Conservation (phyloP, 2,797 vertebrate species). For the Prionace glauca region DNA sequence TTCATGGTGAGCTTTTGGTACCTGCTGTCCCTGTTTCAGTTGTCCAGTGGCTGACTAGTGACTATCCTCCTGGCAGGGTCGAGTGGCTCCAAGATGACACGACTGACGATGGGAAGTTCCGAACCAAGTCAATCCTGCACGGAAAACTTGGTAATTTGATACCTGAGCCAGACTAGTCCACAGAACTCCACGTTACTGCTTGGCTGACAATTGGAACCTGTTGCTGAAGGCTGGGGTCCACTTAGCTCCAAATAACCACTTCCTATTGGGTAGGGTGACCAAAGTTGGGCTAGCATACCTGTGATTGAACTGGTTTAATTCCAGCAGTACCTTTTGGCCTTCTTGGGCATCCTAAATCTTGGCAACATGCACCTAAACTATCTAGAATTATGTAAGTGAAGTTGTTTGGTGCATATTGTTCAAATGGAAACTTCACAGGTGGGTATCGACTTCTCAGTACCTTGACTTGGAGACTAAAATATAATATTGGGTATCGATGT, state of each 20-base stretch:
- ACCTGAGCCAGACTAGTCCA: background rate
- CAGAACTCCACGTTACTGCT: background rate
- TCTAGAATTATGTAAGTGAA: background rate
- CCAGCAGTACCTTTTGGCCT: background rate
- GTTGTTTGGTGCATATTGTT: background rate
- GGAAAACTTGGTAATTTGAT: background rate
- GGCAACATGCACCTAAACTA: background rate
- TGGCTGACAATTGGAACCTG: background rate
- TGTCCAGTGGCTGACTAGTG: background rate
- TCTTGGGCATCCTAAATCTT: background rate
- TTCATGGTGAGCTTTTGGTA: background rate
- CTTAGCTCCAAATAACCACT: background rate
- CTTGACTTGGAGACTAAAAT: background rate
- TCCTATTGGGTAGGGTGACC: background rate
- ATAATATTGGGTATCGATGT: background rate
- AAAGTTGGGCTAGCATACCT: background rate
- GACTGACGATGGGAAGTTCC: background rate
- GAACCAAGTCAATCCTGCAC: background rate
- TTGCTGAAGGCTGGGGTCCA: background rate
- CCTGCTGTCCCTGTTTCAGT: background rate
- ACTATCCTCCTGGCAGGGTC: background rate
- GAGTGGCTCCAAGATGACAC: background rate
- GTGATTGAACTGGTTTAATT: background rate
- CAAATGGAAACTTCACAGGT: background rate
- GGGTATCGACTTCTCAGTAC: background rate